Conservation (phyloP, 2,113 vertebrate genomes). For the Syngnathoides biaculeatus region DNA sequence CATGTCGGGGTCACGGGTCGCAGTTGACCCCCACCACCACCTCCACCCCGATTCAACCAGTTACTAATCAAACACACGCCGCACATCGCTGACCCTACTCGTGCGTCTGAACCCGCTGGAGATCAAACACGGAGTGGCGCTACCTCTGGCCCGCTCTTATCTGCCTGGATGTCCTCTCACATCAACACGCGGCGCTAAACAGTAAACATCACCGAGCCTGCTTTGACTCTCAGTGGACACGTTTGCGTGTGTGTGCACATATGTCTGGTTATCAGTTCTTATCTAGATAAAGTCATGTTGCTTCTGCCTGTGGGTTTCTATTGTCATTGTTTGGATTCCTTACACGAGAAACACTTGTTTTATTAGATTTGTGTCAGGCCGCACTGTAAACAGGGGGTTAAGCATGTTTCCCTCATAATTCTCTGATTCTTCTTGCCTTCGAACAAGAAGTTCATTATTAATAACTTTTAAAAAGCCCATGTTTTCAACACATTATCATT, state of each 20-base stretch:
- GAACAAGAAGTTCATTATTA: too few species aligned
- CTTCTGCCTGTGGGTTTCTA: not conserved
- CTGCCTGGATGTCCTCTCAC: slow-evolving; percentile 69
- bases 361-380: not conserved
- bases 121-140: slow-evolving; percentile 61
- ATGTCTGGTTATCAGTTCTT: slow-evolving; percentile 1
- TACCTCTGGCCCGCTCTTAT: slow-evolving; percentile 62
- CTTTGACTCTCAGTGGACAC: slow-evolving; percentile 34
- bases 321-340: not conserved
- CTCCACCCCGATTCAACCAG: slow-evolving; percentile 51
- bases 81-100: slow-evolving; percentile 56
- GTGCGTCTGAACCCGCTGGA: slow-evolving; percentile 34
- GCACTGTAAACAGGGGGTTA: not conserved
- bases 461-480: too few species aligned
- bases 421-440: not conserved
- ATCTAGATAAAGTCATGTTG: not conserved
- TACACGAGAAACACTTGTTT: not conserved
- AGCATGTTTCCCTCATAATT: not conserved
- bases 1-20: slow-evolving; percentile 59
- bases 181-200: slow-evolving; percentile 63
- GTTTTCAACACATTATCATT: too few species aligned
- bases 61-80: slow-evolving; percentile 68
- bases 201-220: slow-evolving; percentile 66
- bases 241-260: slow-evolving; percentile 20
- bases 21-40: slow-evolving; percentile 47